A percentile compares a stretch with the other conserved stretches of the same genome.
These are phyloP conservation scores for Esox niger DNA, from an alignment of 2,113 vertebrate genomes.

Conservation along the genomic window DNA sequence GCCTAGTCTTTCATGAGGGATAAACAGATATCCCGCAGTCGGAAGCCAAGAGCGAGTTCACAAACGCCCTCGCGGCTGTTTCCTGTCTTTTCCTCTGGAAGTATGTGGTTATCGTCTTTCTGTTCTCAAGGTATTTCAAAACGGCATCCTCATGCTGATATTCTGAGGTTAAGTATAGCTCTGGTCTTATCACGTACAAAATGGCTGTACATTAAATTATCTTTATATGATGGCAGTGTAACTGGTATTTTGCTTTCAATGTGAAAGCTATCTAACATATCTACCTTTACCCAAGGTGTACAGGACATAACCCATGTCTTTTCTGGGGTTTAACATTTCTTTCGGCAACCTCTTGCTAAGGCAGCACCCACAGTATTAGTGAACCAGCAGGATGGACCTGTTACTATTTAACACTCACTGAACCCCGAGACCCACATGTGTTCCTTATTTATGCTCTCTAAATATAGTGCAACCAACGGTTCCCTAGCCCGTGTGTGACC, in stretches of 20 bases:
- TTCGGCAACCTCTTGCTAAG: constrained; percentile 10
- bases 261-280: not conserved
- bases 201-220: not conserved
- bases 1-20: constrained; percentile 28
- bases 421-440: constrained; percentile 16
- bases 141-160: not conserved
- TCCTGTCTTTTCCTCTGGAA: not conserved
- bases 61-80: not conserved
- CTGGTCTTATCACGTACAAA: not conserved
- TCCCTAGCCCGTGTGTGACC: not conserved
- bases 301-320: not conserved
- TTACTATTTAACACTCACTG: constrained; percentile 23
- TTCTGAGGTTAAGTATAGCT: not conserved
- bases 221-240: not conserved
- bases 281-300: not conserved
- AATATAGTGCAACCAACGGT: constrained; percentile 11
- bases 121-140: not conserved
- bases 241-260: not conserved
- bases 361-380: constrained; percentile 12
- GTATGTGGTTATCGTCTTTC: not conserved
- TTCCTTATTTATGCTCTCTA: constrained; percentile 38
- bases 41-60: constrained; percentile 24
- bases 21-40: constrained; percentile 38
- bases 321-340: not conserved
- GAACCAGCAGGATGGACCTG: constrained; percentile 16